Base-by-base conservation (phyloP, 2,888 invertebrate species). In the Plutella xylostella region DNA sequence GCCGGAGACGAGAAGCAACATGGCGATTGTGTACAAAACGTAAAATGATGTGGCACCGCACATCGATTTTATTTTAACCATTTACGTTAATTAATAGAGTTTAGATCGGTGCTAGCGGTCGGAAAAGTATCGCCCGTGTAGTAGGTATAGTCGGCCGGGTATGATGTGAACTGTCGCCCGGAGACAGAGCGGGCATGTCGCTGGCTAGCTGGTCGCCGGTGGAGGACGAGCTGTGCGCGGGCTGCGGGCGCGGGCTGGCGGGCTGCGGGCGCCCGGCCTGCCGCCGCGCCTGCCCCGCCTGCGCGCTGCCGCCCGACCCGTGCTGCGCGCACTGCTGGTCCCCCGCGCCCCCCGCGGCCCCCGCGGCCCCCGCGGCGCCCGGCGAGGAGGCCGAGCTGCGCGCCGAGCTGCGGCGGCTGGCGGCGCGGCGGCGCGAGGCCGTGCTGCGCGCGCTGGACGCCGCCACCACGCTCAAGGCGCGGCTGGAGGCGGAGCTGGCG, bases 211-310 rank as follows among this genome's bases (percentile, higher is more conserved):
- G 33, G n/a, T 12, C 12, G 33, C n/a, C 14, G 14, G 91, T 91
- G 75, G 90, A 90, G 78, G 83, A 91, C 70, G 89, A 90, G 70
- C 79, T 89, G 62, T 90, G 93, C 86, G 89, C 90, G 63, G 89
- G 87, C 68, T 91, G 91, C 85, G 89, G 90, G 76, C 87, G 88
- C 69, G 88, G 89, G 68, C 91, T 90, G 90, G 90, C 58, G 82
- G 84, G 50, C 90, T 91, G 68, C 88, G 89, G 64, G 86, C 88
- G 64, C 91, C 91, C 92, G 56, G 87, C 89, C 55, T 92, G 92
- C 84, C 92, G 92, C 70, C 89, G 90, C 75, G 91, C 91, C 74
- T 92, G 92, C 69, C 83, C 91, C 69, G 87, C 89, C 64, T 92
- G 91, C 75, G 88, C 90, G 68, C 88, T 65, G 90, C 88, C 48